Conservation (phyloP, 2,113 vertebrate species). For the Lagenorhynchus albirostris region DNA sequence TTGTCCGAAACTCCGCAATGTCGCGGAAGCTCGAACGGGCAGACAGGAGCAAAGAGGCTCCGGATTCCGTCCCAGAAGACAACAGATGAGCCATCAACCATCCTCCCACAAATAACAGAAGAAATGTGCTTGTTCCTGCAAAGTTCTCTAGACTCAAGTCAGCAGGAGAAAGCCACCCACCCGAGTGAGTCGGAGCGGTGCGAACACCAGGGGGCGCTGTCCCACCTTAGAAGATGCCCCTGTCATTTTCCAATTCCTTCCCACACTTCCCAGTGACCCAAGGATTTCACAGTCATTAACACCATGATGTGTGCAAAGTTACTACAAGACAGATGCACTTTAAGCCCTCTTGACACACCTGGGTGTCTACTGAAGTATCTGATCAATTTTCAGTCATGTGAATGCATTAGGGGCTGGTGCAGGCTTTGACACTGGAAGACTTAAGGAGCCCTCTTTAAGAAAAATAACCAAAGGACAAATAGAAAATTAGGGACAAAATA, state of each 20-base stretch:
- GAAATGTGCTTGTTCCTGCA: rapidly evolving
- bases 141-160: too few relatives aligned
- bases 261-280: too few relatives aligned
- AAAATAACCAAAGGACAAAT: rapidly evolving
- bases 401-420: rapidly evolving
- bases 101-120: rapidly evolving
- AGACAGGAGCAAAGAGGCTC: rapidly evolving
- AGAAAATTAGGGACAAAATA: neutral
- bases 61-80: rapidly evolving
- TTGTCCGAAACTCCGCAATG: rapidly evolving
- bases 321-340: rapidly evolving
- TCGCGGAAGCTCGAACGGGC: rapidly evolving
- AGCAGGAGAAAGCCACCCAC: too few relatives aligned
- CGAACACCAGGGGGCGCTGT: slow-evolving; percentile 30
- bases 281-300: too few relatives aligned
- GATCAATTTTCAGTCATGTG: too few relatives aligned
- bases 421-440: neutral
- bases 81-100: rapidly evolving
- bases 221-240: rapidly evolving
- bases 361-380: rapidly evolving
- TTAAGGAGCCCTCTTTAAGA: neutral
- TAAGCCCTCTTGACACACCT: rapidly evolving
- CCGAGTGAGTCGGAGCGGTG: neutral
- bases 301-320: too few relatives aligned
- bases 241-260: too few relatives aligned